Base-by-base conservation (phyloP, 2,888 invertebrate species). In the Cynaeus angustus region DNA sequence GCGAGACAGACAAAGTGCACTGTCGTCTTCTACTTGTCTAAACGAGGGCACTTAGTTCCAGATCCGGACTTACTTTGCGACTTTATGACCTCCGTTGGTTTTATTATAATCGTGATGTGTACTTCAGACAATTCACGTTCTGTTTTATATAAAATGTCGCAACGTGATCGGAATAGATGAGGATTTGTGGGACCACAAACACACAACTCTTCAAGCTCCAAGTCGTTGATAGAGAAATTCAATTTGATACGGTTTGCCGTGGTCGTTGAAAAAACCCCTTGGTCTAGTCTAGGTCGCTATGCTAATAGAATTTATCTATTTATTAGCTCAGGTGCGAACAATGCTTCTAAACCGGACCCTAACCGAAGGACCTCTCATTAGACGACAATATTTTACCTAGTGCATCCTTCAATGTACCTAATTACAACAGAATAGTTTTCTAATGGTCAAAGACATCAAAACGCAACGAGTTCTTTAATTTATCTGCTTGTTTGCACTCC, bases 301-400 rank as follows among this genome's bases (percentile, higher is more conserved):
- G 68, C 70, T 70, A 72, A 72, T 68, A 65, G 55, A 68, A 41
- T 66, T 70, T 67, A 70, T 48, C 68, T 71, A 68, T 66, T 67
- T 68, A 71, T 71, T 72, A 71, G 70, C 55, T 71, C 70, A 70
- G 70, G 70, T 70, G 70, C 13, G 69, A 66, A 68, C 68, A 67
- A 59, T 65, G 50, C 55, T 48, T 21, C 28, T 50, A 66, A 37
- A 58, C 14, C 14, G 9, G 46, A 37, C 28, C 38, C 16, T 30
- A 55, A 33, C 33, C 28, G 30, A 56, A 66, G 53, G 56, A 52
- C 58, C 21, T 10, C 61, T 66, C 70, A 70, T 70, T 70, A 70
- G 61, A 52, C 10, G 53, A 53, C 41, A 53, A 61, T 70, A 70
- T 70, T 70, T 70, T 70, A 66, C 16, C 26, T 45, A n/a, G 16